These are phyloP conservation scores for Amblyopsis rosae DNA, from an alignment of 2,113 vertebrate genomes.

Conservation along the genomic window DNA sequence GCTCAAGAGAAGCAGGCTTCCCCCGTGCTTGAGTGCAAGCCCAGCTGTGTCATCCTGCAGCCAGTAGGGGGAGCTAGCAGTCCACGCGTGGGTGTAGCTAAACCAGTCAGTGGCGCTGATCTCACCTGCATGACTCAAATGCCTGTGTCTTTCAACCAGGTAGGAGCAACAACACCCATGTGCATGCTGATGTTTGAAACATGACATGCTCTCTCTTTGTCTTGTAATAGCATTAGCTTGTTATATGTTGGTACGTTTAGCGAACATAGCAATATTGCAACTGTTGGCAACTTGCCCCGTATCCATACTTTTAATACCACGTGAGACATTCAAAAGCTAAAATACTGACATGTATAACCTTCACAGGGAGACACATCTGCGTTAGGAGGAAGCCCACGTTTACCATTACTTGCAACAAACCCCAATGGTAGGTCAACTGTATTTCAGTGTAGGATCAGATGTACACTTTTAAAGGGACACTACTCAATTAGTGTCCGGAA, in stretches of 20 bases:
- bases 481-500: background rate
- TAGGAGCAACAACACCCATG: constrained; percentile 13
- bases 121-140: background rate
- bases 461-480: background rate
- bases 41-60: background rate
- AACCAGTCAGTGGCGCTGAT: background rate
- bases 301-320: background rate
- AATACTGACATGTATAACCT: constrained; percentile 10
- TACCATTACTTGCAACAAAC: constrained; percentile 16
- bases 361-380: constrained; percentile 30
- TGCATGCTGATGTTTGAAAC: too few relatives aligned
- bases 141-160: constrained; percentile 5
- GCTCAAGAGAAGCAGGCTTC: background rate
- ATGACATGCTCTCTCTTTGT: background rate
- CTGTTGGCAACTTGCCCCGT: background rate
- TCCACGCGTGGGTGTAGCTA: background rate
- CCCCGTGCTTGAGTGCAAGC: background rate
- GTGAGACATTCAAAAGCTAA: background rate
- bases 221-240: background rate
- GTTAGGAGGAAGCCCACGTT: constrained; percentile 1
- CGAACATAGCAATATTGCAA: background rate
- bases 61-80: constrained; percentile 25
- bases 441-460: background rate
- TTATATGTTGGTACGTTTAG: background rate
- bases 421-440: constrained; percentile 44